A percentile compares a stretch with the other conserved stretches of the same genome.
These are phyloP conservation scores for Halcyon smyrnensis DNA, from an alignment of 2,797 vertebrate species.

Conservation along the genomic window DNA sequence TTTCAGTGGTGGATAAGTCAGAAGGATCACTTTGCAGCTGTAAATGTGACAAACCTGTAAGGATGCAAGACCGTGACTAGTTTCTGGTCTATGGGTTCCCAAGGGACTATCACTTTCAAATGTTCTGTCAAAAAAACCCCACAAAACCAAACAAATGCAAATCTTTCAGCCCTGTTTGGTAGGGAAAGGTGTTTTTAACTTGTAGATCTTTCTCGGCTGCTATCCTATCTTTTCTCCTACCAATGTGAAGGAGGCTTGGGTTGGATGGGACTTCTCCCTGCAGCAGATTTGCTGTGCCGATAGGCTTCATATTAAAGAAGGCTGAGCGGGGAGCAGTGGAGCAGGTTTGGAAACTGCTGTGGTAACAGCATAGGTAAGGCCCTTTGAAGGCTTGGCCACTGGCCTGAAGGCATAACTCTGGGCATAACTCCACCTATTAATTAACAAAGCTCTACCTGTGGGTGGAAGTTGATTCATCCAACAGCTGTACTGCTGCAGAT, in stretches of 20 bases:
- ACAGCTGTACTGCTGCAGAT: not conserved
- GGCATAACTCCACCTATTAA: not conserved
- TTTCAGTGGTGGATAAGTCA: not conserved
- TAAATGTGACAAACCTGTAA: not conserved
- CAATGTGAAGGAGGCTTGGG: conserved; percentile 38
- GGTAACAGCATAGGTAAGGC: not conserved
- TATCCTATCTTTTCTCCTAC: not conserved
- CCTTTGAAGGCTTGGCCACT: conserved; percentile 41
- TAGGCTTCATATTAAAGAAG: not conserved
- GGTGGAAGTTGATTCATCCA: not conserved
- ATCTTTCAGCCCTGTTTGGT: not conserved
- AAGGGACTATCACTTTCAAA: not conserved
- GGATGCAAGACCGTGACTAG: rapidly evolving
- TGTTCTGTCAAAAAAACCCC: not conserved
- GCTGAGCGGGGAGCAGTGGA: not conserved
- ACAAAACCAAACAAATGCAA: not conserved
- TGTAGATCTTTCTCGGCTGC: not conserved
- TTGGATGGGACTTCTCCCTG: conserved; percentile 29
- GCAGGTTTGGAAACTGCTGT: conserved; percentile 57
- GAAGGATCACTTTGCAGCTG: not conserved
- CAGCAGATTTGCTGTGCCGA: not conserved
- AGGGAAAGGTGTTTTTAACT: not conserved
- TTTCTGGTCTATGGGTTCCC: not conserved
- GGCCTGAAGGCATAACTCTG: not conserved
- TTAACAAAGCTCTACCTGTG: conserved; percentile 7